Conservation (phyloP, 2,113 vertebrate genomes). For the Dromaius novaehollandiae region DNA sequence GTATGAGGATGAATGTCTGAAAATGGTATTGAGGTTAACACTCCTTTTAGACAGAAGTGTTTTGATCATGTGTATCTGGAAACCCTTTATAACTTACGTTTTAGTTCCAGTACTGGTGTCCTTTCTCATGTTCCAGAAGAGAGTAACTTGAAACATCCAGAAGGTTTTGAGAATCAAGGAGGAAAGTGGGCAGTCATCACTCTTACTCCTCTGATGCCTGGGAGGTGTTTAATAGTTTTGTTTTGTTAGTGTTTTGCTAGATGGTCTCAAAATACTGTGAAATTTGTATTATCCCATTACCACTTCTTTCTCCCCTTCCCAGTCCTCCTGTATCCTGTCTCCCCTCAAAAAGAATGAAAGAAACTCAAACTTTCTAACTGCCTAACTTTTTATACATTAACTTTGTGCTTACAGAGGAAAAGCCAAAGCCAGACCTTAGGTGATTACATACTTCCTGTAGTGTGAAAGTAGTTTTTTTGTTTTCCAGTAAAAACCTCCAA, state of each 20-base stretch:
- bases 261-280: not conserved
- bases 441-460: not conserved
- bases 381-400: not conserved
- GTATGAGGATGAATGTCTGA: not conserved
- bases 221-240: not conserved
- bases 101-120: not conserved
- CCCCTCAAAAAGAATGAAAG: not conserved
- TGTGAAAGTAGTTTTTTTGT: not conserved
- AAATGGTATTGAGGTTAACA: not conserved
- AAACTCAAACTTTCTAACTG: not conserved
- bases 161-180: not conserved
- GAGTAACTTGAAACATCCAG: not conserved
- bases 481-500: not conserved
- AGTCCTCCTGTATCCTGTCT: not conserved
- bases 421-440: not conserved
- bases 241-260: not conserved
- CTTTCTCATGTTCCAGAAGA: not conserved
- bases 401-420: not conserved
- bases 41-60: not conserved
- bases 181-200: not conserved
- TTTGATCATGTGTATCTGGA: not conserved
- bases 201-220: not conserved
- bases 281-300: not conserved
- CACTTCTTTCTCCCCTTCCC: not conserved
- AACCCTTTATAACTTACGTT: not conserved